These are phyloP conservation scores for Entomobrya multifasciata DNA, from an alignment of 2,888 invertebrate species.

Conservation along the genomic window DNA sequence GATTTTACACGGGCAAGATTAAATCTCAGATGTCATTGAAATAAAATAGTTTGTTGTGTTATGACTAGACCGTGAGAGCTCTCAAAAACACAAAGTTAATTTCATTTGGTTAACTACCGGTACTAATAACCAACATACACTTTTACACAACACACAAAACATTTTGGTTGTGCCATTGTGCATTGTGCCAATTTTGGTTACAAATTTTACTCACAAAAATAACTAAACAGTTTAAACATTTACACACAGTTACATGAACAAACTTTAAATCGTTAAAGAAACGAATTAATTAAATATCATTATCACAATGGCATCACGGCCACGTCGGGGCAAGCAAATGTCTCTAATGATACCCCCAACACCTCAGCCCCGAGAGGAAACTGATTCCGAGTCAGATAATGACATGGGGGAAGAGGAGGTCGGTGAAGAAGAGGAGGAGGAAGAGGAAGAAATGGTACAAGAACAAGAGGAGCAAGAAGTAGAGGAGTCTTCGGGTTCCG, in stretches of 20 bases:
- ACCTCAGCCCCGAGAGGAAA: not conserved
- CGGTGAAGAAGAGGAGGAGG: not conserved
- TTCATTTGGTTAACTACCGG: too few species aligned
- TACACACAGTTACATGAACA: not conserved
- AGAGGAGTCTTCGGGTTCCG: too few species aligned
- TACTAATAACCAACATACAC: not conserved
- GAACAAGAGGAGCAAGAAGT: too few species aligned
- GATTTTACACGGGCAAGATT: too few species aligned
- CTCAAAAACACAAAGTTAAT: too few species aligned
- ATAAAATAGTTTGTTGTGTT: too few species aligned
- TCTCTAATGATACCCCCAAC: not conserved
- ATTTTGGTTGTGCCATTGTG: not conserved
- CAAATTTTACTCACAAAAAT: too few species aligned
- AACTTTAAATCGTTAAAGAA: not conserved
- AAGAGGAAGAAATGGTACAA: too few species aligned
- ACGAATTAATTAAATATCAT: not conserved
- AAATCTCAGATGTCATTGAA: too few species aligned
- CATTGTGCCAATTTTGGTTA: too few species aligned
- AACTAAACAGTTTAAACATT: not conserved
- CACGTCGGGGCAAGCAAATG: not conserved
- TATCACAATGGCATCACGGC: constrained; percentile 4
- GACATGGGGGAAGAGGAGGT: not conserved
- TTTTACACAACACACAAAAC: too few species aligned
- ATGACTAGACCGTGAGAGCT: too few species aligned
- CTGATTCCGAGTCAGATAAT: not conserved